Evolutionary conservation across 1,140 invertebrate genomes (phyloP).

Genomic region (Stegodyphus mimosarum): DNA sequence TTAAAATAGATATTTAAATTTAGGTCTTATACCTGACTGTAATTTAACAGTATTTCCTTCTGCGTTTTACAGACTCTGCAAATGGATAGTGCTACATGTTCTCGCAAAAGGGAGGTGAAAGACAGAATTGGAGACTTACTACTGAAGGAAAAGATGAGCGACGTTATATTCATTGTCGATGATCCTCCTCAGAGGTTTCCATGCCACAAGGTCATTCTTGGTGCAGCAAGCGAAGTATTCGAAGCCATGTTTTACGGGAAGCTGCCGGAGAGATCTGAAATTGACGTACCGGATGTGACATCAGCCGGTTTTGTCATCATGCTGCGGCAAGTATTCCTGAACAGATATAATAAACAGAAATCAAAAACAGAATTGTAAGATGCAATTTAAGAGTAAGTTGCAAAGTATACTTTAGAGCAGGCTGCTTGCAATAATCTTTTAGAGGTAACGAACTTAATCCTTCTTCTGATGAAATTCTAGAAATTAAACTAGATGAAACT

Average conservation of each 20-base stretch:
- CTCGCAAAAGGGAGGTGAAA: neutral
- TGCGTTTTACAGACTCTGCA: too few species aligned
- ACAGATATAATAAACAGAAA: neutral
- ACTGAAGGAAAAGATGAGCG: slow-evolving; percentile 8
- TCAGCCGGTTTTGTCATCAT: slow-evolving; percentile 16
- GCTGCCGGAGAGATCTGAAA: slow-evolving; percentile 9
- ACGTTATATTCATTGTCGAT: slow-evolving; percentile 30
- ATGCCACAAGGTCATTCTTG: slow-evolving; percentile 31
- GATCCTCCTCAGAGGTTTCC: slow-evolving; percentile 4
- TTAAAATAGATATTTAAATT: too few species aligned
- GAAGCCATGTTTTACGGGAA: slow-evolving; percentile 44
- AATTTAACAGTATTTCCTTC: too few species aligned
- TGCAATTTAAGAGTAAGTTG: too few species aligned
- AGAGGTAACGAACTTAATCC: too few species aligned
- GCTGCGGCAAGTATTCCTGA: slow-evolving; percentile 16
- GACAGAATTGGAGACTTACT: neutral
- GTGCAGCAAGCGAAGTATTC: slow-evolving; percentile 27
- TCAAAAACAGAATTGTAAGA: too few species aligned
- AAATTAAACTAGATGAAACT: too few species aligned
- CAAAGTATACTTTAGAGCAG: too few species aligned
- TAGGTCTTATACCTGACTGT: too few species aligned
- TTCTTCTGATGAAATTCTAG: too few species aligned
- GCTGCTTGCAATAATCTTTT: too few species aligned
- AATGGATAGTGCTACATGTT: too few species aligned
- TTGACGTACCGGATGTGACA: slow-evolving; percentile 26